These are phyloP conservation scores for Ricordea florida DNA, from an alignment of 92 coral and sea anemone genomes.

Conservation along the genomic window DNA sequence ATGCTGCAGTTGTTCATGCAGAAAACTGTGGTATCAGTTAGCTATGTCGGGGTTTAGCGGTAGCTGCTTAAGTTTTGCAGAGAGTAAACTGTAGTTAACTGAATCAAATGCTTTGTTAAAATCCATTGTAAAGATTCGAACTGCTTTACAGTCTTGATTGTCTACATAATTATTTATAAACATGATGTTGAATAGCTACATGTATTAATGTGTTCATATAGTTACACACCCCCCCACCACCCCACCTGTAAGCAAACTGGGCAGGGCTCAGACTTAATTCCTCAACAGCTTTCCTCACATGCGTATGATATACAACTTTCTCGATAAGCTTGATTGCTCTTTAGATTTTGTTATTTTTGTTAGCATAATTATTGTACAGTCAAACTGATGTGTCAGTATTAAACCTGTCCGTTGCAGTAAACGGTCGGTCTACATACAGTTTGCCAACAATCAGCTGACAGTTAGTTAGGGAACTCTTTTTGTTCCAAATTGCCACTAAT, in stretches of 20 bases:
- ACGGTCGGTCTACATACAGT: no score
- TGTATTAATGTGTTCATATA: slow-evolving; percentile 41
- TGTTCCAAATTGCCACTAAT: no score
- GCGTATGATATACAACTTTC: background rate
- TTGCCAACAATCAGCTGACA: no score
- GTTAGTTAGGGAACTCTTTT: no score
- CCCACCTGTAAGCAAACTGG: slow-evolving; percentile 54
- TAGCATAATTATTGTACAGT: no score
- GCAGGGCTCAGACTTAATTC: background rate
- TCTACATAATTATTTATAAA: slow-evolving; percentile 10
- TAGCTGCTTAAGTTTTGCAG: slow-evolving; percentile 30
- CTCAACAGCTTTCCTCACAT: slow-evolving; percentile 19
- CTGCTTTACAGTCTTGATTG: slow-evolving; percentile 19
- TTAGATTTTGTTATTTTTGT: no score
- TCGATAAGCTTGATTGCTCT: slow-evolving; percentile 26
- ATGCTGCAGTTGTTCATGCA: slow-evolving; percentile 8
- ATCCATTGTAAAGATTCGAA: slow-evolving; percentile 48
- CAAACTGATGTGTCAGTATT: no score
- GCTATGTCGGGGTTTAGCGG: slow-evolving; percentile 22
- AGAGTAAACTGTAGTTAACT: slow-evolving; percentile 21
- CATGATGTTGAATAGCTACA: slow-evolving; percentile 16
- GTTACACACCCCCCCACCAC: no score
- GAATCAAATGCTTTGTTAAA: slow-evolving; percentile 49
- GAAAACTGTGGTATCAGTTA: slow-evolving; percentile 26
- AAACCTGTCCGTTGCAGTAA: no score